Evolutionary conservation across 2,797 vertebrate species (phyloP).

Genomic region (Helarctos malayanus): DNA sequence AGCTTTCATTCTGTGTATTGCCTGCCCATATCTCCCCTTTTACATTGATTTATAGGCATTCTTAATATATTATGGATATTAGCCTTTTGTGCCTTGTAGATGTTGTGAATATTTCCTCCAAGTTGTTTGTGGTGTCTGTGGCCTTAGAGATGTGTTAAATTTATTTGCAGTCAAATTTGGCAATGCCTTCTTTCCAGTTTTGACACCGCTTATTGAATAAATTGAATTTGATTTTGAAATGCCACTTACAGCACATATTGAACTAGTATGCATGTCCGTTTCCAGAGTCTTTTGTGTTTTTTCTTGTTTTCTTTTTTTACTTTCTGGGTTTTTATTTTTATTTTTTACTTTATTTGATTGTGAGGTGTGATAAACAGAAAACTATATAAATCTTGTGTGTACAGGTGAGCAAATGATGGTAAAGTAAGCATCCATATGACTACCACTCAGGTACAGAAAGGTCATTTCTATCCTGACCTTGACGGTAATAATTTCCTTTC

Average conservation of each 20-base stretch:
- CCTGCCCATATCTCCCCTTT: not conserved
- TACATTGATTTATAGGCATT: slow-evolving; percentile 1
- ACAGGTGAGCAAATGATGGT: not conserved
- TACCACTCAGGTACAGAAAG: not conserved
- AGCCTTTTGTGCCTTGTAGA: not conserved
- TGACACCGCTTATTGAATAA: not conserved
- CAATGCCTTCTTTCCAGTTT: not conserved
- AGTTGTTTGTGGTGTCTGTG: not conserved
- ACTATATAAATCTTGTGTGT: not conserved
- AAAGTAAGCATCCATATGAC: not conserved
- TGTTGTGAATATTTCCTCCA: not conserved
- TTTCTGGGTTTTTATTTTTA: not conserved
- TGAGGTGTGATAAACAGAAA: not conserved
- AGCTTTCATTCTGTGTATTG: not conserved
- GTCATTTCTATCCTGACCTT: not conserved
- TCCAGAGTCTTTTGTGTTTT: not conserved
- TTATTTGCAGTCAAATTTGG: not conserved
- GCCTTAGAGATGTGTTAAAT: not conserved
- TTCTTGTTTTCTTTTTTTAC: not conserved
- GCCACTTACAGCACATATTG: not conserved
- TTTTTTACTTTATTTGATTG: not conserved
- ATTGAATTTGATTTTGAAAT: slow-evolving; percentile 52
- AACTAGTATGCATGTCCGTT: not conserved
- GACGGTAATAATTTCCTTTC: not conserved
- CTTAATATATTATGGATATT: not conserved